phyloP scores from a whole-genome alignment of 2,888 invertebrate genomes.

The Ctena decussata region DNA sequence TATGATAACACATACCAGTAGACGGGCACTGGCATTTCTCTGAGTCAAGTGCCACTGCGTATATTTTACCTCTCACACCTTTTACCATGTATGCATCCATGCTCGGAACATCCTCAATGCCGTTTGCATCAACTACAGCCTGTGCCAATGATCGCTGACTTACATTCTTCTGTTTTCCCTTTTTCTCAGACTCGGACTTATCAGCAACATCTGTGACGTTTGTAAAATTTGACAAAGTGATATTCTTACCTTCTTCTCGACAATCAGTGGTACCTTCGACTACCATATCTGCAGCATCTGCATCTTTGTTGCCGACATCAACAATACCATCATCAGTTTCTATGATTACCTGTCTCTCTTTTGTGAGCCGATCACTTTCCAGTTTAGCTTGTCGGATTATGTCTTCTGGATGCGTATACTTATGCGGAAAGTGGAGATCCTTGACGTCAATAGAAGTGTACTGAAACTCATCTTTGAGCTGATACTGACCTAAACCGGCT shows the following conservation, averaged over 20 bases:
- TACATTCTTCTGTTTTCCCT: neutral
- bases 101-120: neutral
- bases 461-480: neutral
- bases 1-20: neutral
- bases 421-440: neutral
- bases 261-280: too few species aligned
- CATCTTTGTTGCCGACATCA: too few species aligned
- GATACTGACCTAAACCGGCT: neutral
- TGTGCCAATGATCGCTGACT: neutral
- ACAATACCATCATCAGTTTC: too few species aligned
- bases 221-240: neutral
- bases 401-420: neutral
- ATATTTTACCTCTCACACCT: slow-evolving; percentile 1
- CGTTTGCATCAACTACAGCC: neutral
- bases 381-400: neutral
- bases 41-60: neutral
- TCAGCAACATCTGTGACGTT: neutral
- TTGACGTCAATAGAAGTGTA: neutral
- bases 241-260: too few species aligned
- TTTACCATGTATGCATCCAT: neutral
- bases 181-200: neutral
- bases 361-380: neutral
- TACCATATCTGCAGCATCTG: too few species aligned
- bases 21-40: neutral
- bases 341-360: neutral